phyloP scores from a whole-genome alignment of 2,888 invertebrate species.

The Latheticus oryzae region DNA sequence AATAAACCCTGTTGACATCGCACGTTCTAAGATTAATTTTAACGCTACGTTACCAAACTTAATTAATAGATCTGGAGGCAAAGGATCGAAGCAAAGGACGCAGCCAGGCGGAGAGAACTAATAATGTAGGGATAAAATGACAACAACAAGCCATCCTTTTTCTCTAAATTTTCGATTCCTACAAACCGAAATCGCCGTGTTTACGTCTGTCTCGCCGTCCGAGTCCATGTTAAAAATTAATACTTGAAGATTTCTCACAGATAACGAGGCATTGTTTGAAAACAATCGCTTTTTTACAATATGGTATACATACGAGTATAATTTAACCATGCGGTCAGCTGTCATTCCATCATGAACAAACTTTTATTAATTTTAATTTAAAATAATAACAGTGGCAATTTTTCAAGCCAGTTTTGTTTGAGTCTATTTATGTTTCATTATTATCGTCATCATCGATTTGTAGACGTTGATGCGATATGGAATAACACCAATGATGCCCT shows the following conservation, averaged over 20 bases:
- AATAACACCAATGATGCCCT: conserved; percentile 28
- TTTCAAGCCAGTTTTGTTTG: conserved; percentile 7
- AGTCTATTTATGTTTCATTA: conserved; percentile 25
- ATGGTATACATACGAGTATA: conserved; percentile 41
- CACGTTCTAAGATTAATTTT: conserved; percentile 50
- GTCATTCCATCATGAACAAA: conserved; percentile 18
- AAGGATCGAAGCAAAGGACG: too few species aligned
- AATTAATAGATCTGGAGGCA: conserved; percentile 47
- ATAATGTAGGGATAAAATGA: conserved; percentile 34
- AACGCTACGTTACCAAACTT: conserved; percentile 47
- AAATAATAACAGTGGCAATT: conserved; percentile 21
- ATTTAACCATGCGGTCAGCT: conserved; percentile 48
- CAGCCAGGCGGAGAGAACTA: conserved; percentile 42
- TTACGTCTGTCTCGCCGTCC: conserved; percentile 44
- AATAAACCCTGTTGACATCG: conserved; percentile 42
- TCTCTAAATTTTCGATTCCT: too few species aligned
- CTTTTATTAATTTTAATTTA: conserved; percentile 26
- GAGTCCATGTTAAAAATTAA: conserved; percentile 44
- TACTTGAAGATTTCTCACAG: conserved; percentile 50
- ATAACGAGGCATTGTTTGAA: conserved; percentile 54
- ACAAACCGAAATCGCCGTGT: conserved; percentile 27
- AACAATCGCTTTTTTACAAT: conserved; percentile 49
- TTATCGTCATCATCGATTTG: conserved; percentile 21
- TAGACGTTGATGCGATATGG: conserved; percentile 7
- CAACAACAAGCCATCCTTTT: too few species aligned